A percentile compares a stretch with the other conserved stretches of the same genome.
phyloP scores from a whole-genome alignment of 2,113 vertebrate genomes.

The Chauna torquata region DNA sequence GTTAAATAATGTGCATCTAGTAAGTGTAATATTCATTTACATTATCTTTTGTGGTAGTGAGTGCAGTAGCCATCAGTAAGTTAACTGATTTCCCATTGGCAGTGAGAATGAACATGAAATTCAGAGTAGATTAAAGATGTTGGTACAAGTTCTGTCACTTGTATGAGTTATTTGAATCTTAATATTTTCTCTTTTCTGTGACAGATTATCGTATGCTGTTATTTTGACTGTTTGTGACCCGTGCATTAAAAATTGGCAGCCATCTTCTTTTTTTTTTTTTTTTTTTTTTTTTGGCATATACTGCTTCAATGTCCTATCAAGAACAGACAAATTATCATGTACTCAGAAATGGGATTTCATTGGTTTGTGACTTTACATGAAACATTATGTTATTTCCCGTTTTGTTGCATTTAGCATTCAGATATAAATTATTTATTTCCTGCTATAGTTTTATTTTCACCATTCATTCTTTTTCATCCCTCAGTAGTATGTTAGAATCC shows the following conservation, averaged over 20 bases:
- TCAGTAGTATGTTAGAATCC: background rate
- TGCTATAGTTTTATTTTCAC: slow-evolving; percentile 2
- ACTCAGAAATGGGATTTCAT: background rate
- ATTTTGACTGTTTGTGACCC: background rate
- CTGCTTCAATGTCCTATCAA: background rate
- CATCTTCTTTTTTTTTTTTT: background rate
- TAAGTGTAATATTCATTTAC: background rate
- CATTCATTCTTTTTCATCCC: background rate
- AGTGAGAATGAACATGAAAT: background rate
- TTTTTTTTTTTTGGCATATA: background rate
- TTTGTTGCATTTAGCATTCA: background rate
- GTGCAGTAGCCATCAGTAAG: background rate
- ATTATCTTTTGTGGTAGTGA: background rate
- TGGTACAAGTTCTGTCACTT: background rate
- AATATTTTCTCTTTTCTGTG: background rate
- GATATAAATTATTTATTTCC: slow-evolving; percentile 11
- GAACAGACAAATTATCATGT: background rate
- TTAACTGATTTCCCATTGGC: background rate
- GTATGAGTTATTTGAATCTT: background rate
- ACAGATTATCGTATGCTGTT: background rate
- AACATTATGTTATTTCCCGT: background rate
- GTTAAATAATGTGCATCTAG: background rate
- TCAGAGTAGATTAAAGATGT: background rate
- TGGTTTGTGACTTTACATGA: background rate
- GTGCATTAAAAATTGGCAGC: background rate